These are phyloP conservation scores for Sebastes schlegelii DNA, from an alignment of 2,113 vertebrate species.

Conservation along the genomic window DNA sequence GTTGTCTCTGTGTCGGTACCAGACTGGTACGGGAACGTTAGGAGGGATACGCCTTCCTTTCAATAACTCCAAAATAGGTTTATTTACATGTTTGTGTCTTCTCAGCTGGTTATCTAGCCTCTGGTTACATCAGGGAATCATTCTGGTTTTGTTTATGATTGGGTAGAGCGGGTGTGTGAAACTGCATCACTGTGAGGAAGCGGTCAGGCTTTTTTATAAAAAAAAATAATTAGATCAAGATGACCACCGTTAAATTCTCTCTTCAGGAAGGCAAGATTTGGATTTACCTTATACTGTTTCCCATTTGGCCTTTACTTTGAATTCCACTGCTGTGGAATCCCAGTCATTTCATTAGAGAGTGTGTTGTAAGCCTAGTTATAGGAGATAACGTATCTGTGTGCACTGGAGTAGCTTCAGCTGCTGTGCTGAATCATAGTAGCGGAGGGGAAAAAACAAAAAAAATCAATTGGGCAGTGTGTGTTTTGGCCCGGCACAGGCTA, in stretches of 20 bases:
- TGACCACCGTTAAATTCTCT: not conserved
- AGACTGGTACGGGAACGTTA: too few species aligned
- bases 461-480: not conserved
- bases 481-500: too few species aligned
- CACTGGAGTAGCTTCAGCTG: not conserved
- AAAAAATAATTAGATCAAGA: not conserved
- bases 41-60: not conserved
- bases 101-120: not conserved
- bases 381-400: not conserved
- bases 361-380: not conserved
- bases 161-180: not conserved
- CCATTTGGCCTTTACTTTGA: not conserved
- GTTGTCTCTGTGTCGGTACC: not conserved
- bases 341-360: not conserved
- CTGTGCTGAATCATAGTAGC: not conserved
- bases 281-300: not conserved
- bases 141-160: not conserved
- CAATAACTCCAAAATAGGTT: not conserved
- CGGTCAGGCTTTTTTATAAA: not conserved
- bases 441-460: not conserved
- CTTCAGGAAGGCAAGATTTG: not conserved
- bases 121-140: not conserved
- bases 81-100: not conserved
- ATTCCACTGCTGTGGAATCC: not conserved
- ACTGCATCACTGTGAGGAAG: not conserved